Percentiles rank a stretch among this genome's conserved stretches.
Evolutionary conservation across 37 sponge, comb jelly and placozoan genomes (phyloP).

Genomic region (Crambe crambe): DNA sequence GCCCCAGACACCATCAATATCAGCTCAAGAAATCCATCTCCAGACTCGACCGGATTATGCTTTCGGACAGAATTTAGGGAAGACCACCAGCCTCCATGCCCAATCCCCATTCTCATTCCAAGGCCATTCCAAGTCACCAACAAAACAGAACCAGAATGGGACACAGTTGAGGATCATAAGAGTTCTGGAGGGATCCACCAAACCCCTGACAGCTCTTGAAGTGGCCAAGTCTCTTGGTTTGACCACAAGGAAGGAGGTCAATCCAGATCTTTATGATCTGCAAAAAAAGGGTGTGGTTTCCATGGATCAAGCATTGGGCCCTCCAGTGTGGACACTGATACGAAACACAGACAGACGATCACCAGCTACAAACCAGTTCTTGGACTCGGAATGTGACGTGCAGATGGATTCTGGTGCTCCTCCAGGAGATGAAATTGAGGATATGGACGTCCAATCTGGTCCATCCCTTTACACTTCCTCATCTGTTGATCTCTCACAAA

Average conservation of each 20-base stretch:
- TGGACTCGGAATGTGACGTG: background rate
- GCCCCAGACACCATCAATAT: background rate
- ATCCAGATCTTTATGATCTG: constrained; percentile 51
- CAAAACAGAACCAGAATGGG: background rate
- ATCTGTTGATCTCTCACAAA: background rate
- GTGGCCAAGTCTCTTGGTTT: constrained; percentile 26
- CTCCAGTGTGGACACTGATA: background rate
- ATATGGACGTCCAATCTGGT: background rate
- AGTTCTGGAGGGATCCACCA: constrained; percentile 3
- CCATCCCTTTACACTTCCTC: background rate
- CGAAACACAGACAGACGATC: background rate
- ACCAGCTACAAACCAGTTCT: background rate
- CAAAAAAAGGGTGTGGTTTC: constrained; percentile 48
- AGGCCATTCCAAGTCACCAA: background rate
- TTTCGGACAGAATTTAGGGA: background rate
- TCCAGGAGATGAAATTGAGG: background rate
- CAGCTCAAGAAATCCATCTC: background rate
- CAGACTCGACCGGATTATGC: too few relatives aligned
- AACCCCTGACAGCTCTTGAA: constrained; percentile 26
- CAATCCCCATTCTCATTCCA: background rate
- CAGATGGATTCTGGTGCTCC: background rate
- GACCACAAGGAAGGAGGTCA: constrained; percentile 35
- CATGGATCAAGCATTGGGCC: background rate
- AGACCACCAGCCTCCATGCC: background rate
- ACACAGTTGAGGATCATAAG: background rate